phyloP scores from a whole-genome alignment of 2,797 vertebrate species.

The Hirundo rustica region DNA sequence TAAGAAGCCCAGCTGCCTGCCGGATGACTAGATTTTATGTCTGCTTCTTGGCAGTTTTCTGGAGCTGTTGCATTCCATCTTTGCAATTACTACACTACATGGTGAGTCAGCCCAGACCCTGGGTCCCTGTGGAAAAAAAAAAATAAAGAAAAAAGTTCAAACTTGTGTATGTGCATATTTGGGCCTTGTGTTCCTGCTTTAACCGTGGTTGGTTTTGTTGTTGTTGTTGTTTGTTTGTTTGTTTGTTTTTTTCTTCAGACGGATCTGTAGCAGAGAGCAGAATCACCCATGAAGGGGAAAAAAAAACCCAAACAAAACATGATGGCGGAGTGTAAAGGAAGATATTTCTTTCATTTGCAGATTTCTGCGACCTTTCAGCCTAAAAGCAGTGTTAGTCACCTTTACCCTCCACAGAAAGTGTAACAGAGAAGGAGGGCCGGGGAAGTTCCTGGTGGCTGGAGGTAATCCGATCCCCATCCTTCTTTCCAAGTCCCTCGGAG shows the following conservation, averaged over 20 bases:
- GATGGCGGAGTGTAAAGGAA: fast-evolving
- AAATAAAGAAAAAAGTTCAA: neutral
- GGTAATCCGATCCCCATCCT: neutral
- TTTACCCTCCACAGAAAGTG: neutral
- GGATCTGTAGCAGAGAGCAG: neutral
- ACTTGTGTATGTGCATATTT: neutral
- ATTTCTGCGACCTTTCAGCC: neutral
- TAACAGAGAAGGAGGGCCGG: neutral
- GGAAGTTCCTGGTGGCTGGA: neutral
- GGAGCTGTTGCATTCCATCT: constrained; percentile 47
- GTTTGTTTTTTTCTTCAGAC: too few species aligned
- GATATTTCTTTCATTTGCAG: neutral
- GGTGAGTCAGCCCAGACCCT: neutral
- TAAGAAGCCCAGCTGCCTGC: constrained; percentile 61
- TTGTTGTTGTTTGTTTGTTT: too few species aligned
- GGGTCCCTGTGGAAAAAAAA: neutral
- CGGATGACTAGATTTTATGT: constrained; percentile 17
- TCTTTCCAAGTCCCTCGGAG: neutral
- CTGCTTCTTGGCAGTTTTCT: constrained; percentile 28
- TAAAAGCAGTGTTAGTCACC: neutral
- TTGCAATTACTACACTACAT: constrained; percentile 3
- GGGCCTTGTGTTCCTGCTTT: neutral
- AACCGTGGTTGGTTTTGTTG: too few species aligned
- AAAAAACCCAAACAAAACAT: too few species aligned
- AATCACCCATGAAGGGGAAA: neutral